phyloP scores from a whole-genome alignment of 1,140 invertebrate species.

The Bombyx mori region DNA sequence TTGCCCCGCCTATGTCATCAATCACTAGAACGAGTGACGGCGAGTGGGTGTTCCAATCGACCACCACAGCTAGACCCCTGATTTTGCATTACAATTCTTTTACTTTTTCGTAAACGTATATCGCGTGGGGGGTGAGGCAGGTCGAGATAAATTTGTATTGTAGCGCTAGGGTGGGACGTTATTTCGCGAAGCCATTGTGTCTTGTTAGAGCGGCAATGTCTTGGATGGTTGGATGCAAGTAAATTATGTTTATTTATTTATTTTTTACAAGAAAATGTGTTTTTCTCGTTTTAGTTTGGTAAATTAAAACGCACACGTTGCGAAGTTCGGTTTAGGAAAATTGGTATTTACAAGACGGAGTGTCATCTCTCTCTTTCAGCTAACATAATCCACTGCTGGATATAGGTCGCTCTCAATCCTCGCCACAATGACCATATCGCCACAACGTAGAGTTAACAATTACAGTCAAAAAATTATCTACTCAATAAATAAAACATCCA shows the following conservation, averaged over 20 bases:
- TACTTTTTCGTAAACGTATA: conserved; percentile 1
- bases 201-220: conserved; percentile 65
- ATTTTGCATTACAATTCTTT: conserved; percentile 25
- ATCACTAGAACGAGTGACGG: conserved; percentile 59
- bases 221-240: conserved; percentile 61
- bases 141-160: conserved; percentile 27
- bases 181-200: conserved; percentile 60
- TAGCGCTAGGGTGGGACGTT: conserved; percentile 39
- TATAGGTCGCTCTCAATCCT: no score
- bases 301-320: no score
- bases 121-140: conserved; percentile 16
- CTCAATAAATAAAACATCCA: no score
- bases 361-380: no score
- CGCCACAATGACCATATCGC: no score
- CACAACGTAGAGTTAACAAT: no score
- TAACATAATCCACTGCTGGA: no score
- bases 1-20: conserved; percentile 67
- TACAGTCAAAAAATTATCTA: no score
- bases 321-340: no score
- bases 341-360: no score
- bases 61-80: conserved; percentile 34
- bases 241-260: conserved; percentile 56
- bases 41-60: conserved; percentile 37
- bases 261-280: no score
- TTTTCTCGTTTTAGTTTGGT: no score